Base-by-base conservation (phyloP, 2,797 vertebrate species). In the Neostethus bicornis region DNA sequence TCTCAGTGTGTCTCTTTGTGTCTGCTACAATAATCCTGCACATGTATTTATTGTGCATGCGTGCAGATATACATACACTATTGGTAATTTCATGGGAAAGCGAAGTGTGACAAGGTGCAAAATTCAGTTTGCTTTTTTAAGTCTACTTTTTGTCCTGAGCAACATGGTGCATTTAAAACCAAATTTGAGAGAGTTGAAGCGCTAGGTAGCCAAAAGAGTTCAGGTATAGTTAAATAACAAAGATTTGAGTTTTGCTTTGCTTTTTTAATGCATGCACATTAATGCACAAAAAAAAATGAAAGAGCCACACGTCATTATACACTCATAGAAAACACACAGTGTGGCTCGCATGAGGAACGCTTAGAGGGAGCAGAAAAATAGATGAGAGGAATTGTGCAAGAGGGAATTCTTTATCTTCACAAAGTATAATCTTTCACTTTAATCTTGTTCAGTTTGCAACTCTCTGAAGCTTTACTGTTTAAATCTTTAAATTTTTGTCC, bases 371-470 rank as follows among this genome's bases (percentile, higher is more conserved):
- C 38, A 48, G 51, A 17, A 32, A 41, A 61, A 71, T 61, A 61
- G 70, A 70, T 65, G 63, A 77, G 70, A 67, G 70, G 67, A 77
- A 85, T 77, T 71, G 70, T 77, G 60, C 72, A 80, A 81, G 66
- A 61, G 78, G 76, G 74, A 81, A 83, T 83, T 71, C 43, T 73
- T 31, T 70, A 75, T 87, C 80, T 80, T 80, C 57, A 59, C 70
- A 73, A 85, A 85, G 51, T 85, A 66, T 86, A 84, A 86, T 84
- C 79, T 82, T 61, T 75, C 65, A 72, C 80, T 87, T 83, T 85
- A 85, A 87, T 83, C 77, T 84, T 73, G 66, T 58, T 59, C 52
- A 44, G 63, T 19, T 16, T 43, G 65, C 37, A 75, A 71, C 72
- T 85, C 73, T 77, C 75, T 50, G 53, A 69, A 75, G 73, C 67